phyloP scores from a whole-genome alignment of 1,140 invertebrate species.

The Hypsibius dujardini region DNA sequence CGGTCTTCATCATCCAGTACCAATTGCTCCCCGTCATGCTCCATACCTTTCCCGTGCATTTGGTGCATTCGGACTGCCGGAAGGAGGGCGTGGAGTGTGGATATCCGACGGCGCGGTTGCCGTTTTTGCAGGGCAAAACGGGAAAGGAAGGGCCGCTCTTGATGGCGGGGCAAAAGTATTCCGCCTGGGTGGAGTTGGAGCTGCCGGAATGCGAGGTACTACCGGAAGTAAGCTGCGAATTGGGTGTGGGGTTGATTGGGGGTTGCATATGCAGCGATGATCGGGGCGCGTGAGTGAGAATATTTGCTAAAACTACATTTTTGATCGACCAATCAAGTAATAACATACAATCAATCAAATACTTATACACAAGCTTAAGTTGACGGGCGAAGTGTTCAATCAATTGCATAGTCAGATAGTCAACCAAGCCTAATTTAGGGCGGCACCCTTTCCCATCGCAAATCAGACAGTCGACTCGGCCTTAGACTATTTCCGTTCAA shows the following conservation, averaged over 20 bases:
- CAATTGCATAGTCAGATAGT: no score
- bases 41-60: conserved; percentile 7
- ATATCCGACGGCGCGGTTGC: not conserved
- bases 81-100: not conserved
- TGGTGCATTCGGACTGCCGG: conserved; percentile 1
- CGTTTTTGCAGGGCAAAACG: not conserved
- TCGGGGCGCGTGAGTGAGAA: not conserved
- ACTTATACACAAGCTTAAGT: not conserved
- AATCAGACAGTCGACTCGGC: no score
- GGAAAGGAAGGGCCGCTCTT: not conserved
- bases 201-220: conserved; percentile 1
- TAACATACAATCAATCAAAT: not conserved
- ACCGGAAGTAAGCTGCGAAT: not conserved
- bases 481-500: no score
- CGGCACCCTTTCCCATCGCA: no score
- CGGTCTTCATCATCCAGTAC: conserved; percentile 4
- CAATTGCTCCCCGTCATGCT: not conserved
- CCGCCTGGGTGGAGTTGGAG: not conserved
- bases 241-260: not conserved
- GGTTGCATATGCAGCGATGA: not conserved
- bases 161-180: not conserved
- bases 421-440: no score
- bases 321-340: not conserved
- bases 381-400: not conserved
- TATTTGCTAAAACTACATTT: not conserved